Evolutionary conservation across 2,888 invertebrate species (phyloP).

Genomic region (Tetheella fluctuosa): DNA sequence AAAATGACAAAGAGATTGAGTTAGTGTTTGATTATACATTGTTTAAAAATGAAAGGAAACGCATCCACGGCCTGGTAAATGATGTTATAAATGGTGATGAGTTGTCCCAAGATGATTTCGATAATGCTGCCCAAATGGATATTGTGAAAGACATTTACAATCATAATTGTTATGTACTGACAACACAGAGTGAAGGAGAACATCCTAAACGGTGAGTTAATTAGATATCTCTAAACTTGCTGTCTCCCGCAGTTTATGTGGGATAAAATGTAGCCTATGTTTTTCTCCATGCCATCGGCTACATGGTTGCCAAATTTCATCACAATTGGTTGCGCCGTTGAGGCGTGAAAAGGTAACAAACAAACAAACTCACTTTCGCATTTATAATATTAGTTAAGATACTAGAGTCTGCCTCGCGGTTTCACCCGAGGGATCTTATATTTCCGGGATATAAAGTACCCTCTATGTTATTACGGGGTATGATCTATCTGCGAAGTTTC

Average conservation of each 20-base stretch:
- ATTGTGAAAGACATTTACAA: conserved; percentile 43
- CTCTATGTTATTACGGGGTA: too few species aligned
- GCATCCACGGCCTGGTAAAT: conserved; percentile 43
- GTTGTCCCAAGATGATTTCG: conserved; percentile 19
- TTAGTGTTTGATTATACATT: conserved; percentile 49
- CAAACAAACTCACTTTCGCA: neutral
- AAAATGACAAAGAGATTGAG: conserved; percentile 50
- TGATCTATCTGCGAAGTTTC: too few species aligned
- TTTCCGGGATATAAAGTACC: too few species aligned
- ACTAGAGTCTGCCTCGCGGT: too few species aligned
- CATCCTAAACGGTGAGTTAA: conserved; percentile 44
- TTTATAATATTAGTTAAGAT: neutral
- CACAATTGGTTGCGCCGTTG: too few species aligned
- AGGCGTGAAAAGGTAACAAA: too few species aligned
- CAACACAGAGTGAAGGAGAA: conserved; percentile 49
- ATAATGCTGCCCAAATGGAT: conserved; percentile 32
- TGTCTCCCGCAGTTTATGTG: too few species aligned
- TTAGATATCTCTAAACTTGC: too few species aligned
- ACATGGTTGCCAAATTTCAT: too few species aligned
- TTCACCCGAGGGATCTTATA: too few species aligned
- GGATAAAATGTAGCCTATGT: too few species aligned
- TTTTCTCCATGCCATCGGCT: too few species aligned
- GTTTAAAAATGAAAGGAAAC: conserved; percentile 41
- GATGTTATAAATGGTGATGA: conserved; percentile 29
- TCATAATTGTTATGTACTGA: conserved; percentile 45